Conservation (phyloP, 2,797 vertebrate genomes). For the Phyllotis vaccarum region DNA sequence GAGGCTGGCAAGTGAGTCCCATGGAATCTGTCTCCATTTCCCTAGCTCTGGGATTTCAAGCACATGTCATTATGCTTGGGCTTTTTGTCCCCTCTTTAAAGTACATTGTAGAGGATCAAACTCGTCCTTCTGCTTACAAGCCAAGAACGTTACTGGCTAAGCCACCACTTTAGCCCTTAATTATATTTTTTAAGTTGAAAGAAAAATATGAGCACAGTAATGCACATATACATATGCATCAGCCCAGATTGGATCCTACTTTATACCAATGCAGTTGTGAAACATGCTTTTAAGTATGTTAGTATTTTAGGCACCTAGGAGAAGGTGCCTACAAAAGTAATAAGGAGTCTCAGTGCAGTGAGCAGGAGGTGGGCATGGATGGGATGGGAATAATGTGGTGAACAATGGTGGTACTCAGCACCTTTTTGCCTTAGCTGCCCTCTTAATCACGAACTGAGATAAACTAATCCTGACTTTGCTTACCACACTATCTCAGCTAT, state of each 20-base stretch:
- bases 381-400: neutral
- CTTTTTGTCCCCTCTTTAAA: neutral
- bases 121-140: neutral
- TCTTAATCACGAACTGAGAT: accelerated
- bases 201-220: neutral
- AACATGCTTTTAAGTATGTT: neutral
- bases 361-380: too few species aligned
- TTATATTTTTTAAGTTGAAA: neutral
- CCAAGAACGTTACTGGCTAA: neutral
- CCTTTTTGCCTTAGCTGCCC: accelerated
- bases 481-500: neutral
- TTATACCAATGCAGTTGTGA: neutral
- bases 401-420: neutral
- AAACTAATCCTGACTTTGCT: neutral
- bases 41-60: neutral
- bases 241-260: neutral
- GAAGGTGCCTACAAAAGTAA: neutral
- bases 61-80: neutral
- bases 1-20: neutral
- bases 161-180: neutral
- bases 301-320: neutral
- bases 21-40: neutral
- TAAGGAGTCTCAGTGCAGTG: neutral
- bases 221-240: neutral
- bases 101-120: neutral